These are phyloP conservation scores for Geodia barretti DNA, from an alignment of 37 sponge, comb jelly and placozoan species.

Conservation along the genomic window DNA sequence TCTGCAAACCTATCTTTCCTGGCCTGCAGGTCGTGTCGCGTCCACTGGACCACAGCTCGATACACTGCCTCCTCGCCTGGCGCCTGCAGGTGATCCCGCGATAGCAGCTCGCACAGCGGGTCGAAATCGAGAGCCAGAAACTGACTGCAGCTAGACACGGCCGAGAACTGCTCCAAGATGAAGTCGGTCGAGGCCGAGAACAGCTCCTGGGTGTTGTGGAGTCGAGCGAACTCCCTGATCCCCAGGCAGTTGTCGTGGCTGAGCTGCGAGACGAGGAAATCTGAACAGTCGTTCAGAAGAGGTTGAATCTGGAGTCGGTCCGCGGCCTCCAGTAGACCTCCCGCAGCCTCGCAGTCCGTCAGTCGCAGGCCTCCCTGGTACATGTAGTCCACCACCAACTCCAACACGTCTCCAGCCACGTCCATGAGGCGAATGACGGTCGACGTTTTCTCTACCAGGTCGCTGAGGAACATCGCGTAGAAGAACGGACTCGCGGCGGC, in stretches of 20 bases:
- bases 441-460: conserved; percentile 37
- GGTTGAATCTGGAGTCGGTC: conserved; percentile 42
- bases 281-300: conserved; percentile 31
- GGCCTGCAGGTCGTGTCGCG: conserved; percentile 33
- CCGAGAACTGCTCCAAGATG: conserved; percentile 31
- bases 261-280: conserved; percentile 18
- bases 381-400: conserved; percentile 32
- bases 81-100: conserved; percentile 54
- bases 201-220: conserved; percentile 26
- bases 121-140: conserved; percentile 40
- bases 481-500: conserved; percentile 53
- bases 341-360: conserved; percentile 3
- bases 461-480: conserved; percentile 46
- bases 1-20: conserved; percentile 16
- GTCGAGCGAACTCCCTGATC: conserved; percentile 26
- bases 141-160: conserved; percentile 31
- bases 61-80: conserved; percentile 62
- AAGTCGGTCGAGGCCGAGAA: conserved; percentile 18
- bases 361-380: conserved; percentile 21
- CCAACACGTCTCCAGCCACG: conserved; percentile 22
- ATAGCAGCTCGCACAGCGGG: conserved; percentile 45
- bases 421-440: conserved; percentile 28
- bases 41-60: conserved; percentile 59
- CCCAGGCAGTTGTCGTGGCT: conserved; percentile 40
- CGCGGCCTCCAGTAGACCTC: conserved; percentile 29